Base-by-base conservation (phyloP, 2,113 vertebrate species). In the Dermatemys mawii region DNA sequence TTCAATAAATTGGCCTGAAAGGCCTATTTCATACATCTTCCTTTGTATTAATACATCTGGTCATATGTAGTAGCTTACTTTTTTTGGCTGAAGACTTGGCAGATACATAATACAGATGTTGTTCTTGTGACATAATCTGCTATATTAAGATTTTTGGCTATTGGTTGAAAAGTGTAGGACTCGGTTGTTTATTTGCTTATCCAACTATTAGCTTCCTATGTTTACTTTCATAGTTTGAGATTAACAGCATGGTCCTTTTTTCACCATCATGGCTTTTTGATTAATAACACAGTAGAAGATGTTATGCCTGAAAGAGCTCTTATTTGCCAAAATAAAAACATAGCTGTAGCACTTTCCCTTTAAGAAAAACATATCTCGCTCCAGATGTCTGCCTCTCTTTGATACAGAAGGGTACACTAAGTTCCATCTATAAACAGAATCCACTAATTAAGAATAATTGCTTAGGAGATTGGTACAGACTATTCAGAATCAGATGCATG, bases 371-470 rank as follows among this genome's bases (percentile, higher is more conserved):
- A 82, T 97, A 97, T 98, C 98, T 97, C 88, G 84, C 91, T 97
- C 98, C 98, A 98, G 98, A 98, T 98, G 98, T 96, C 96, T 98
- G 97, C 95, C 90, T 98, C 96, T 97, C 97, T 97, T 97, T 97
- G 97, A 98, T 98, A 94, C 97, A 98, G 97, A 97, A 98, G 98
- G 97, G 97, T 98, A 98, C 96, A 97, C 97, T 97, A 98, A 98
- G 98, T 98, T 98, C 97, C 97, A 98, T 98, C 98, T 98, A 98
- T 98, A 98, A 98, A 98, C 98, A 98, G 98, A 98, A 97, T 97
- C 97, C 95, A 90, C 98, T 98, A 98, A 98, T 98, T 98, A 98
- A 98, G 98, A 98, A 97, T 98, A 98, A 98, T 98, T 98, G 97
- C 98, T 97, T 98, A 90, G 98, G 98, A 98, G 98, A 98, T 98